phyloP scores from a whole-genome alignment of 2,113 vertebrate species.

The Ceuthmochares aereus region DNA sequence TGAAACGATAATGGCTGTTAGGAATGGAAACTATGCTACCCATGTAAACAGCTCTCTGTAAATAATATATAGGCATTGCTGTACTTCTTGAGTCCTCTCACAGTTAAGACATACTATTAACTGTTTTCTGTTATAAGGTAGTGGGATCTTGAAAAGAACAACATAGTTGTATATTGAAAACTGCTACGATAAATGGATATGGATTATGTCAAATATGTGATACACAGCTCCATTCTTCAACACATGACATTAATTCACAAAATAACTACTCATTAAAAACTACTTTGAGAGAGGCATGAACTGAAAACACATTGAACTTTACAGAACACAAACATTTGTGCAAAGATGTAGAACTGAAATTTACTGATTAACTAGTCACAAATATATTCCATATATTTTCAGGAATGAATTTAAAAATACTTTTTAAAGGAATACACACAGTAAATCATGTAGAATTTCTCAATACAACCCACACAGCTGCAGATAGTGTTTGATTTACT shows the following conservation, averaged over 20 bases:
- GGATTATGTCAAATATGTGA: background rate
- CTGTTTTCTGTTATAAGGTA: background rate
- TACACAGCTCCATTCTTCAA: background rate
- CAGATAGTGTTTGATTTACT: background rate
- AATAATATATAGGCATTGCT: conserved; percentile 23
- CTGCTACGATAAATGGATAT: background rate
- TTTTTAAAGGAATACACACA: background rate
- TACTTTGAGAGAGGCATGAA: background rate
- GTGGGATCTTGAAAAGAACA: background rate
- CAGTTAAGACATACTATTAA: background rate
- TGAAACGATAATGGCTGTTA: background rate
- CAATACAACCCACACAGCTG: background rate
- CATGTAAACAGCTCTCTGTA: conserved; percentile 1
- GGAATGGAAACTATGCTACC: background rate
- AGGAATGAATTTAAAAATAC: background rate
- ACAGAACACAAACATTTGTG: background rate
- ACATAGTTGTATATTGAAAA: background rate
- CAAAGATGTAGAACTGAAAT: background rate
- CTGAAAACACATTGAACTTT: background rate
- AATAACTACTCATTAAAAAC: background rate
- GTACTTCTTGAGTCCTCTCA: background rate
- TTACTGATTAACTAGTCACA: background rate
- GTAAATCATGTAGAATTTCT: background rate
- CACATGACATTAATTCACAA: background rate
- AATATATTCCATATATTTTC: background rate